phyloP scores from a whole-genome alignment of 2,888 invertebrate genomes.

The Panorpa germanica region DNA sequence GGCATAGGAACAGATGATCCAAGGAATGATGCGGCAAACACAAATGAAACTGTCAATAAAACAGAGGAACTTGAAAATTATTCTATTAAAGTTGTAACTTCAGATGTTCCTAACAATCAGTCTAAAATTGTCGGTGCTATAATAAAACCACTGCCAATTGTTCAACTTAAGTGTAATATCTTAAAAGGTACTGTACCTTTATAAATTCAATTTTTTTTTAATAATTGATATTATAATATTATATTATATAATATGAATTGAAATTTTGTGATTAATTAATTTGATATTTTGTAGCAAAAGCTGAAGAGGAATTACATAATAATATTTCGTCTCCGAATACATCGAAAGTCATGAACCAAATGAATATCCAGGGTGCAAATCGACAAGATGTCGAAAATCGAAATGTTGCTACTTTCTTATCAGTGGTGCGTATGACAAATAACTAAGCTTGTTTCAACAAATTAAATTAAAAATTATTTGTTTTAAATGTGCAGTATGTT shows the following conservation, averaged over 20 bases:
- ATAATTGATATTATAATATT: slow-evolving; percentile 20
- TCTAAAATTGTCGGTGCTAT: slow-evolving; percentile 42
- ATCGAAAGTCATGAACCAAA: slow-evolving; percentile 35
- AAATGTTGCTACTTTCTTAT: slow-evolving; percentile 50
- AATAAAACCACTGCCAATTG: slow-evolving; percentile 59
- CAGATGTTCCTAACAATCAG: slow-evolving; percentile 51
- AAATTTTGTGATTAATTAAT: slow-evolving; percentile 24
- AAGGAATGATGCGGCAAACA: slow-evolving; percentile 33
- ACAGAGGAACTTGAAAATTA: slow-evolving; percentile 32
- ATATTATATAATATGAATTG: slow-evolving; percentile 22
- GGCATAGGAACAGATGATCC: slow-evolving; percentile 34
- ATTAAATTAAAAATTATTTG: no score
- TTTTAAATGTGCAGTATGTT: no score
- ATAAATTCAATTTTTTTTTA: slow-evolving; percentile 5
- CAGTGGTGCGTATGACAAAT: slow-evolving; percentile 39
- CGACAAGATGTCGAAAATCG: slow-evolving; percentile 24
- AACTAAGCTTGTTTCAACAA: slow-evolving; percentile 4
- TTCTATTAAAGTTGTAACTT: slow-evolving; percentile 40
- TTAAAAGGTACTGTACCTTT: slow-evolving; percentile 49
- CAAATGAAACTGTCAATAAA: slow-evolving; percentile 25
- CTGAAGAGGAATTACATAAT: slow-evolving; percentile 39
- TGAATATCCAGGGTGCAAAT: slow-evolving; percentile 29
- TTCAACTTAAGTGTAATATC: slow-evolving; percentile 87
- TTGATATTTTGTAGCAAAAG: slow-evolving; percentile 31
- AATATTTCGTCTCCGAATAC: slow-evolving; percentile 16